Conservation (phyloP, 2,888 invertebrate species). For the Dasypolia templi region DNA sequence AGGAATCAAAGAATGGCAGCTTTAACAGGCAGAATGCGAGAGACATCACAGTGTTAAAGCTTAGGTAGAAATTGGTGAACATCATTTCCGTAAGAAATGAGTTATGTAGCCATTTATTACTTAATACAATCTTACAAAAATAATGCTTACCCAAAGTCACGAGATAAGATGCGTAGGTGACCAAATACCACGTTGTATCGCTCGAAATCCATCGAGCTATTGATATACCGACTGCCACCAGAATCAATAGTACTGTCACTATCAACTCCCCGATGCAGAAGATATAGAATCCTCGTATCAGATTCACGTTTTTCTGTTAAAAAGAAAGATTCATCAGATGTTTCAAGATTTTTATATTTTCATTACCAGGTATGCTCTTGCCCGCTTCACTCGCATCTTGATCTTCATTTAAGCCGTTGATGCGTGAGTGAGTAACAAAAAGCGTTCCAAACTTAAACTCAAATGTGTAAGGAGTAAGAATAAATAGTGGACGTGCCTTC, state of each 20-base stretch:
- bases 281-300: constrained; percentile 51
- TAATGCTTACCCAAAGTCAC: constrained; percentile 21
- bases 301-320: constrained; percentile 61
- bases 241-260: not conserved
- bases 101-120: not conserved
- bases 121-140: not conserved
- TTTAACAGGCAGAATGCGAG: not conserved
- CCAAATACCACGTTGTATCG: rapidly evolving
- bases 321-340: not conserved
- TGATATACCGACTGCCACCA: not conserved
- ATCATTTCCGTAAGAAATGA: not conserved
- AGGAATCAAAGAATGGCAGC: not conserved
- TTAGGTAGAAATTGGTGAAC: not conserved
- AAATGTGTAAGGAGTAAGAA: not conserved
- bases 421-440: not conserved
- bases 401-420: not conserved
- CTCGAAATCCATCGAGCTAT: not conserved
- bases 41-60: not conserved
- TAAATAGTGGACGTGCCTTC: not conserved
- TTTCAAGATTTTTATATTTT: not conserved
- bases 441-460: not conserved
- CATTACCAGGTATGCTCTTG: not conserved
- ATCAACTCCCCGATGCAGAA: constrained; percentile 43
- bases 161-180: not conserved
- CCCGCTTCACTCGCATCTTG: not conserved